Conservation (phyloP, 2,113 vertebrate genomes). For the Chascanopsetta lugubris region DNA sequence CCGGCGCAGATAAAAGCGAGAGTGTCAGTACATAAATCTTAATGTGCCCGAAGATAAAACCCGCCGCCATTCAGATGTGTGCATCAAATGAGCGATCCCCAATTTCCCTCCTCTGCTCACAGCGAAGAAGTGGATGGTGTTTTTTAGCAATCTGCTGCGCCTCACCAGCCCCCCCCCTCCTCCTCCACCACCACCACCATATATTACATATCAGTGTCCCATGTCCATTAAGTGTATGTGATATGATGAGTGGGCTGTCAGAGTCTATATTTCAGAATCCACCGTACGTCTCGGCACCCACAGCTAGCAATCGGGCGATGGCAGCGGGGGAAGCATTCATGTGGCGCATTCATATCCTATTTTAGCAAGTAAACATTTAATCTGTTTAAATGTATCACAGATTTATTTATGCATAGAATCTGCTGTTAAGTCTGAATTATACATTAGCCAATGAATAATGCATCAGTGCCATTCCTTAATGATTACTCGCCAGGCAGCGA, state of each 20-base stretch:
- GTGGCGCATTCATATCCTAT: constrained; percentile 70
- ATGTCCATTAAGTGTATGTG: constrained; percentile 23
- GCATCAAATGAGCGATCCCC: constrained; percentile 13
- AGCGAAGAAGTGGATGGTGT: constrained; percentile 11
- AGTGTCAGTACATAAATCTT: constrained; percentile 15
- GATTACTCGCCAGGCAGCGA: constrained; percentile 79
- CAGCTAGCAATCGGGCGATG: constrained; percentile 40
- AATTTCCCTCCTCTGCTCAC: constrained; percentile 18
- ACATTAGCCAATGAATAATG: constrained; percentile 84
- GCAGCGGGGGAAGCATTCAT: constrained; percentile 46
- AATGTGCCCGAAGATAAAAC: constrained; percentile 15
- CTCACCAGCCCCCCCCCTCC: neutral
- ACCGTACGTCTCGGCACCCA: constrained; percentile 22
- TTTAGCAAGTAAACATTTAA: constrained; percentile 83
- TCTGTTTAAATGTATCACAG: constrained; percentile 78
- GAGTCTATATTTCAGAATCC: constrained; percentile 16
- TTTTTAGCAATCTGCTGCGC: neutral
- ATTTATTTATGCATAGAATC: constrained; percentile 86
- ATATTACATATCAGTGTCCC: constrained; percentile 14
- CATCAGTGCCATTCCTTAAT: constrained; percentile 78
- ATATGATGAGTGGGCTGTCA: constrained; percentile 44
- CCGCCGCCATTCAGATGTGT: constrained; percentile 1
- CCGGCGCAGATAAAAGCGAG: constrained; percentile 10
- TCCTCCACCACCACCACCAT: neutral
- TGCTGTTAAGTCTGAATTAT: constrained; percentile 84